Percentiles rank a stretch among this genome's conserved stretches.
These are phyloP conservation scores for Cuniculus paca DNA, from an alignment of 2,797 vertebrate species.

Conservation along the genomic window DNA sequence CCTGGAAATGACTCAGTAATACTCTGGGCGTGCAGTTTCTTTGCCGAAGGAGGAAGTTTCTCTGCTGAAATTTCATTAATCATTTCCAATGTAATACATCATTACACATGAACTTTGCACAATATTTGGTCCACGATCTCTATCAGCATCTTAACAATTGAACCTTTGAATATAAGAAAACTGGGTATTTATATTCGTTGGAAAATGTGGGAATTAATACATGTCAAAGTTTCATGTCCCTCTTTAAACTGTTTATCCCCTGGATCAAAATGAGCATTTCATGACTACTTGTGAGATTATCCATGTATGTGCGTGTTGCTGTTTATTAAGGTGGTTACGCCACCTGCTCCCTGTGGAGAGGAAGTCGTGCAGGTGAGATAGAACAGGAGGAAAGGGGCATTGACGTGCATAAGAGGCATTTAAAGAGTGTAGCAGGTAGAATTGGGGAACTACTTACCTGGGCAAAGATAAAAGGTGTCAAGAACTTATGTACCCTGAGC, in stretches of 20 bases:
- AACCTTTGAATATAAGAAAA: neutral
- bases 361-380: neutral
- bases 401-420: neutral
- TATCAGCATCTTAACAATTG: constrained; percentile 32
- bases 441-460: neutral
- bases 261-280: neutral
- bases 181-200: neutral
- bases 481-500: neutral
- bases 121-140: neutral
- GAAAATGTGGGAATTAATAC: neutral
- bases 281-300: neutral
- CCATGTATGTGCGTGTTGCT: neutral
- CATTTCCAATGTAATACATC: constrained; percentile 32
- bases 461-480: neutral
- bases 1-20: neutral
- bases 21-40: neutral
- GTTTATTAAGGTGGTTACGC: neutral
- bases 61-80: constrained; percentile 24
- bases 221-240: neutral
- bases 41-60: constrained; percentile 29
- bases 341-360: neutral
- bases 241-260: neutral
- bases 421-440: neutral
- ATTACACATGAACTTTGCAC: neutral
- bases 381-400: neutral